Conservation (phyloP, 2,888 invertebrate species). For the Limulus polyphemus region DNA sequence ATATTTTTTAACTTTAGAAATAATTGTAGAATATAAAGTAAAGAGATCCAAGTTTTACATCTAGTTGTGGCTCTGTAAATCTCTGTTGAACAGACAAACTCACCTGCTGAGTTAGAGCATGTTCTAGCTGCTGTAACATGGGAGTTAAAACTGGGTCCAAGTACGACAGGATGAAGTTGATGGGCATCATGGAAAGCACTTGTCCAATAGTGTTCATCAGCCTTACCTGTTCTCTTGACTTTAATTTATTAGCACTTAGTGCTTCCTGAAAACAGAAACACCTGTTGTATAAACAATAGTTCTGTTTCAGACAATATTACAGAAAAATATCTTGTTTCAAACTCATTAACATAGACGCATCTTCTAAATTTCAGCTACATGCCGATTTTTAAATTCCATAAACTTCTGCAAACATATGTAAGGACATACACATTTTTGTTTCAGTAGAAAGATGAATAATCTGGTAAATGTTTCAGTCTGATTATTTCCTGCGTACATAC, state of each 20-base stretch:
- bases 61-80: background rate
- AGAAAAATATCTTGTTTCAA: no score
- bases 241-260: constrained; percentile 45
- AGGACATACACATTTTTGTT: no score
- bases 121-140: constrained; percentile 14
- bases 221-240: constrained; percentile 54
- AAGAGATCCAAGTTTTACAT: background rate
- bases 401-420: no score
- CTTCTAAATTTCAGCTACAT: no score
- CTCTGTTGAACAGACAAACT: background rate
- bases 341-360: no score
- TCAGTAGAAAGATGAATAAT: no score
- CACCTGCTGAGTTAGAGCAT: constrained; percentile 7
- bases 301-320: no score
- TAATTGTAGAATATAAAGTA: background rate
- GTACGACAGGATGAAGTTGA: constrained; percentile 51
- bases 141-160: constrained; percentile 56
- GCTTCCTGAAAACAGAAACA: constrained; percentile 38
- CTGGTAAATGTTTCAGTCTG: no score
- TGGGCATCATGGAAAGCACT: constrained; percentile 53
- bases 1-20: no score
- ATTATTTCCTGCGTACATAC: no score
- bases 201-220: constrained; percentile 64
- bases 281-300: background rate
- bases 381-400: no score